Percentiles rank a stretch among this genome's conserved stretches.
phyloP scores from a whole-genome alignment of 2,888 invertebrate species.

The Leucophenga montana region DNA sequence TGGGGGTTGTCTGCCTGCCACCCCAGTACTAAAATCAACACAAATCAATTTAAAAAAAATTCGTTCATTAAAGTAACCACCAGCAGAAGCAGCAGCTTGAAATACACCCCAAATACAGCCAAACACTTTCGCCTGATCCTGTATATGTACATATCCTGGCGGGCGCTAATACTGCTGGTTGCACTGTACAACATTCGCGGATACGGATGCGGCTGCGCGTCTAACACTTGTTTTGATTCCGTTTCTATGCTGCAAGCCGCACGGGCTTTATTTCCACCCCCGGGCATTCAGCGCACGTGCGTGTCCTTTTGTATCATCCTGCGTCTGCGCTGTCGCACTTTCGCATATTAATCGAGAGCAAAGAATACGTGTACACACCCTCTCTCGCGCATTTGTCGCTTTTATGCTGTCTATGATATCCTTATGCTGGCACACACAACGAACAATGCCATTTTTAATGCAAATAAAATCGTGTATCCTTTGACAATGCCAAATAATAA shows the following conservation, averaged over 20 bases:
- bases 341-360: slow-evolving; percentile 50
- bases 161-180: slow-evolving; percentile 14
- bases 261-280: slow-evolving; percentile 40
- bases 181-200: slow-evolving; percentile 33
- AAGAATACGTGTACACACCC: slow-evolving; percentile 50
- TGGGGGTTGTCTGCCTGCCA: slow-evolving; percentile 17
- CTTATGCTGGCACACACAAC: slow-evolving; percentile 55
- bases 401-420: slow-evolving; percentile 41
- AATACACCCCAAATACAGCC: slow-evolving; percentile 5
- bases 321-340: slow-evolving; percentile 54
- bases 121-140: not conserved
- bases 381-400: slow-evolving; percentile 29
- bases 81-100: slow-evolving; percentile 31
- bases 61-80: not conserved
- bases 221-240: slow-evolving; percentile 60
- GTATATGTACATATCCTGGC: not conserved
- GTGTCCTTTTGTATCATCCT: slow-evolving; percentile 37
- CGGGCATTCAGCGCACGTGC: slow-evolving; percentile 52
- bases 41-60: not conserved
- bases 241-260: slow-evolving; percentile 41
- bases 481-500: slow-evolving; percentile 53
- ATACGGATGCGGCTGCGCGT: slow-evolving; percentile 58
- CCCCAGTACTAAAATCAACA: slow-evolving; percentile 13
- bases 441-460: slow-evolving; percentile 59
- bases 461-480: slow-evolving; percentile 66